Evolutionary conservation across 2,797 vertebrate species (phyloP).

Genomic region (Parambassis ranga): DNA sequence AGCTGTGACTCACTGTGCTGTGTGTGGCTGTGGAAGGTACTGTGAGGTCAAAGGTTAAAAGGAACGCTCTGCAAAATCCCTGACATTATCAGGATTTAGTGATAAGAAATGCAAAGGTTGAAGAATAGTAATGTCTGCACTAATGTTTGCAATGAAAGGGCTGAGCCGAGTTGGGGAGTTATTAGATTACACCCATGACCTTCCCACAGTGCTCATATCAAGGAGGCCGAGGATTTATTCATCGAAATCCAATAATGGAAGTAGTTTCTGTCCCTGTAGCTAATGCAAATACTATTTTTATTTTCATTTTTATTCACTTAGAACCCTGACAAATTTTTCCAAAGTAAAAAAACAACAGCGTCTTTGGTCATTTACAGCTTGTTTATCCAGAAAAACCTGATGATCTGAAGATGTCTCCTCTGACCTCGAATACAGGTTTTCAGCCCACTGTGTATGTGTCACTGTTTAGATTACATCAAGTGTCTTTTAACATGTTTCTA

Average conservation of each 20-base stretch:
- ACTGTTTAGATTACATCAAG: too few relatives aligned
- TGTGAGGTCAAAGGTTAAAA: conserved; percentile 44
- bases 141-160: neutral
- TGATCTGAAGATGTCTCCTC: too few relatives aligned
- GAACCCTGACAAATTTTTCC: too few relatives aligned
- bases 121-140: conserved; percentile 14
- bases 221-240: neutral
- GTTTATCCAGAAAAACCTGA: too few relatives aligned
- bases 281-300: neutral
- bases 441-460: too few relatives aligned
- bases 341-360: too few relatives aligned
- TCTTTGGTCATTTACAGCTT: too few relatives aligned
- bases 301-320: too few relatives aligned
- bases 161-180: conserved; percentile 1
- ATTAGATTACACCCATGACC: conserved; percentile 4
- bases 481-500: too few relatives aligned
- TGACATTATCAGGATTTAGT: conserved; percentile 27
- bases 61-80: conserved; percentile 28
- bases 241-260: neutral
- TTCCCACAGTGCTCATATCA: neutral
- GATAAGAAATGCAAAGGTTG: conserved; percentile 69
- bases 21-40: neutral
- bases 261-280: neutral
- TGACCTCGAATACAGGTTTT: too few relatives aligned
- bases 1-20: conserved; percentile 20